Percentiles rank a stretch among this genome's conserved stretches.
These are phyloP conservation scores for Drosophila aff. DNA, from an alignment of 1,140 invertebrate species.

Conservation along the genomic window DNA sequence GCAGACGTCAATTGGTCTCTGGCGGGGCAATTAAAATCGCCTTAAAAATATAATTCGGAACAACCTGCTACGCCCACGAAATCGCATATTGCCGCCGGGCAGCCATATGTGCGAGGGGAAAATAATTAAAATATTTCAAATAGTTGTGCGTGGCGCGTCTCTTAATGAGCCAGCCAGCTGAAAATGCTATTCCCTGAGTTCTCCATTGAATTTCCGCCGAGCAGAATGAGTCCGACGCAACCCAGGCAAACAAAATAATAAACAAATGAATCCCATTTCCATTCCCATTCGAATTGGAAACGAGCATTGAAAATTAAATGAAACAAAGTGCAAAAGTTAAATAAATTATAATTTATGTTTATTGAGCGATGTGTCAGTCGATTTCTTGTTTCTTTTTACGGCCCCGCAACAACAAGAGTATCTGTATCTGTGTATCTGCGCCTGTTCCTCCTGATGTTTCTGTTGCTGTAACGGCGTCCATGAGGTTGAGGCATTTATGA, in stretches of 20 bases:
- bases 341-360: constrained; percentile 83
- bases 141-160: constrained; percentile 66
- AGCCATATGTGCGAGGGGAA: constrained; percentile 57
- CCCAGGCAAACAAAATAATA: constrained; percentile 52
- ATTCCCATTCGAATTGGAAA: constrained; percentile 49
- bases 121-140: constrained; percentile 79
- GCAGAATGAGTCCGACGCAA: constrained; percentile 28
- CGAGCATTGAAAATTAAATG: constrained; percentile 54
- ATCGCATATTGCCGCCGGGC: constrained; percentile 6
- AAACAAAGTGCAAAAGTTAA: constrained; percentile 69
- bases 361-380: constrained; percentile 77
- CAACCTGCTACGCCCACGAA: constrained; percentile 48
- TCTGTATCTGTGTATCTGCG: constrained; percentile 27
- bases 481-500: constrained; percentile 73
- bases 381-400: constrained; percentile 63
- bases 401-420: constrained; percentile 57
- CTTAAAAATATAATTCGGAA: constrained; percentile 47
- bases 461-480: constrained; percentile 45
- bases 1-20: constrained; percentile 68
- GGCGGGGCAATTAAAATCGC: constrained; percentile 68
- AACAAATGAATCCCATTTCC: constrained; percentile 55
- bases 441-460: constrained; percentile 23
- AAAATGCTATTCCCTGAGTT: constrained; percentile 41
- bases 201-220: constrained; percentile 39
- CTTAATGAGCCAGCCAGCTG: constrained; percentile 60